Percentiles rank a stretch among this genome's conserved stretches.
phyloP scores from a whole-genome alignment of 2,113 vertebrate species.

The Pluvialis apricaria region DNA sequence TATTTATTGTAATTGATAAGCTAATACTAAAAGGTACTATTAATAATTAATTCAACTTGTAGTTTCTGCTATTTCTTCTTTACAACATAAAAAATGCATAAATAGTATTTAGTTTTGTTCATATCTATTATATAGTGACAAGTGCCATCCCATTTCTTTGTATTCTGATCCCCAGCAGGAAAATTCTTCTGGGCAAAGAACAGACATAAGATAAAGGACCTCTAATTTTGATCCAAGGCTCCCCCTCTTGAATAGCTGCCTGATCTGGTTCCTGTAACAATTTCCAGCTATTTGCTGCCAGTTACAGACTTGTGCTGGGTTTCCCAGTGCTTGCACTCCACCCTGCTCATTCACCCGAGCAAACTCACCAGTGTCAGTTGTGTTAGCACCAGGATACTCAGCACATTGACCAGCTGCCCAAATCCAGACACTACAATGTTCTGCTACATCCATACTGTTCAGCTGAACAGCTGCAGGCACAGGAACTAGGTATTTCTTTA shows the following conservation, averaged over 20 bases:
- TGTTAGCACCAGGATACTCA: background rate
- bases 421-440: background rate
- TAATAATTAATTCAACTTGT: background rate
- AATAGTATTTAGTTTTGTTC: background rate
- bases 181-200: background rate
- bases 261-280: background rate
- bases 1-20: background rate
- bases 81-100: background rate
- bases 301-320: background rate
- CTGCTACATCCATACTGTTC: background rate
- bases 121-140: background rate
- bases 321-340: background rate
- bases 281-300: background rate
- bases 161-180: background rate
- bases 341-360: background rate
- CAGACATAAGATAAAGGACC: background rate
- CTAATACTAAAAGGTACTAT: background rate
- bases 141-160: background rate
- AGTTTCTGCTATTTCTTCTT: background rate
- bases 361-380: background rate
- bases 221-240: background rate
- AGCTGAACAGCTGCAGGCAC: background rate
- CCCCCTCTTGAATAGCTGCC: fast-evolving
- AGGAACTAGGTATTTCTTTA: background rate
- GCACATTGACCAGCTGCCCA: background rate